Evolutionary conservation across 2,113 vertebrate genomes (phyloP), one percentile per base, ranked within the genome.

Genomic region (Verasper variegatus): DNA sequence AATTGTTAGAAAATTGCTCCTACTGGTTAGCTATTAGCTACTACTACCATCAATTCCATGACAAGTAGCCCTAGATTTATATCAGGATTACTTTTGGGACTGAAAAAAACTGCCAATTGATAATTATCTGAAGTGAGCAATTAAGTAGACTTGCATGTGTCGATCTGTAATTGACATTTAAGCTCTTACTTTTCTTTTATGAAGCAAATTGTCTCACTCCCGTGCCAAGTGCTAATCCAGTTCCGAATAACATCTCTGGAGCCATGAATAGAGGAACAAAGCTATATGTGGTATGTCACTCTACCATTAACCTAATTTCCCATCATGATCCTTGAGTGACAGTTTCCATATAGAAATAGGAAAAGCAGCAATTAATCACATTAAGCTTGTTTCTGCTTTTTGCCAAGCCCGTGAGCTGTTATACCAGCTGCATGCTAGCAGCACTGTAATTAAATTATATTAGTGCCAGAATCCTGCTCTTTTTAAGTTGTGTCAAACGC

Each of bases 361-460:
- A 76, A 90, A 84, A 79, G 78, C 76, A 65, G 54, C 83, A 68
- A 89, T 93, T 91, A 92, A 91, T 93, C 89, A 84, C 75, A 88
- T 90, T 91, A 90, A 90, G 77, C 78, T 47, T 45, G 77, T 64
- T 69, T 85, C 81, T 84, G 59, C 31, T 51, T 78, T 78, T 86
- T 74, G 87, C 82, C 80, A 82, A 84, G 80, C 76, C 56, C 18
- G 64, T 20, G 78, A 81, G 82, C 81, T 81, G 75, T 68, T 74
- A 51, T 72, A 74, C 84, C 86, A 85, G 78, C 75, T 68, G 71
- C 52, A 37, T 61, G 20, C 77, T 70, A 51, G 18, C 17, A 9
- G 47, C 47, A 7, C 47, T 18, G 85, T 86, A 89, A 92, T 92
- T 88, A 82, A 90, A 87, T 91, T 83, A 86, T 74, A 81, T 84